Evolutionary conservation across 2,888 invertebrate species (phyloP).

Genomic region (Tenthredo notha): DNA sequence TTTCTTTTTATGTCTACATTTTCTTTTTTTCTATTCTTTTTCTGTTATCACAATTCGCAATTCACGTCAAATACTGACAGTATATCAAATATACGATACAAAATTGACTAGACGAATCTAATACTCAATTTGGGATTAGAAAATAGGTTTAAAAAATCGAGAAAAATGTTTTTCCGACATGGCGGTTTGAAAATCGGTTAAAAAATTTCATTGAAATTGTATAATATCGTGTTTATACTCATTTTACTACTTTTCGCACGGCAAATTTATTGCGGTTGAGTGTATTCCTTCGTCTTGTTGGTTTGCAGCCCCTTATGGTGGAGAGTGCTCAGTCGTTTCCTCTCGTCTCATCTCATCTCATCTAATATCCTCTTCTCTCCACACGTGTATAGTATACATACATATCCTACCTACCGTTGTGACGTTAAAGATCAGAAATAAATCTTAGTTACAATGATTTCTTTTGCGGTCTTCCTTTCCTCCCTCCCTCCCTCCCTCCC

Average conservation of each 20-base stretch:
- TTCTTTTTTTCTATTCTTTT: neutral
- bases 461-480: slow-evolving; percentile 67
- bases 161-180: neutral
- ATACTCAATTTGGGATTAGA: neutral
- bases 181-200: neutral
- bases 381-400: neutral
- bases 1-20: neutral
- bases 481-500: slow-evolving; percentile 65
- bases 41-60: neutral
- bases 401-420: slow-evolving; percentile 64
- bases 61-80: neutral
- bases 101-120: slow-evolving; percentile 3
- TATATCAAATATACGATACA: neutral
- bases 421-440: slow-evolving; percentile 75
- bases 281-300: neutral
- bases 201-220: neutral
- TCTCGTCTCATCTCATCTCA: neutral
- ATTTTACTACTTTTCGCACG: neutral
- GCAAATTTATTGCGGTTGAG: neutral
- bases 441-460: slow-evolving; percentile 75
- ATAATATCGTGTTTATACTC: neutral
- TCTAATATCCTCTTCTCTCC: neutral
- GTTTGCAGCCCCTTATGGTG: neutral
- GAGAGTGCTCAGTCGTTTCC: neutral
- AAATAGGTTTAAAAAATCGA: neutral